Conservation (phyloP, 92 coral and sea anemone species). For the Paragorgia papillata region DNA sequence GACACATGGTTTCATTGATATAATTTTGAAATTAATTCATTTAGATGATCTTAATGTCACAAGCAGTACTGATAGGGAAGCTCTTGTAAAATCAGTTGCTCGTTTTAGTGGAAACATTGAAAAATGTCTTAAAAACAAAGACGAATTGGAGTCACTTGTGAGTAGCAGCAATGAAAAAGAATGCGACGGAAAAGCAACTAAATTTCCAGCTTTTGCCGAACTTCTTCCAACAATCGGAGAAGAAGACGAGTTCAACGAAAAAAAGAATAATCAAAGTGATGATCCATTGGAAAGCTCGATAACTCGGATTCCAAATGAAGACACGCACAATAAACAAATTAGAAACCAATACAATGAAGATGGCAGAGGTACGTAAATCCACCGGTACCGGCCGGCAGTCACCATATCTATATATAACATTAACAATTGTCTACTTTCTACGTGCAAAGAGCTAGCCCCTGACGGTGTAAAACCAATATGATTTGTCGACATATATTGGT, state of each 20-base stretch:
- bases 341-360: not conserved
- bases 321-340: not conserved
- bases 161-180: slow-evolving; percentile 2
- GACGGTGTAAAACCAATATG: too few species aligned
- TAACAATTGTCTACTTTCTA: too few species aligned
- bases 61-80: slow-evolving; percentile 30
- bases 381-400: too few species aligned
- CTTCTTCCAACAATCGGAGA: slow-evolving; percentile 41
- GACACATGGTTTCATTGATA: too few species aligned
- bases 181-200: not conserved
- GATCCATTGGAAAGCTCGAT: not conserved
- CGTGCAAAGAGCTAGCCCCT: too few species aligned
- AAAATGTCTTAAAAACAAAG: not conserved
- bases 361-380: not conserved
- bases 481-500: too few species aligned
- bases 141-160: not conserved
- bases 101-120: slow-evolving; percentile 22
- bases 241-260: slow-evolving; percentile 8
- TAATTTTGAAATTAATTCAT: not conserved
- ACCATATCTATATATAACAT: too few species aligned
- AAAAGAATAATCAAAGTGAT: not conserved
- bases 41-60: slow-evolving; percentile 61
- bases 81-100: slow-evolving; percentile 41
- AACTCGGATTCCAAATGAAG: not conserved
- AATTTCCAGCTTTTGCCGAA: slow-evolving; percentile 23